Evolutionary conservation across 2,113 vertebrate species (phyloP).

Genomic region (Mustela lutreola): DNA sequence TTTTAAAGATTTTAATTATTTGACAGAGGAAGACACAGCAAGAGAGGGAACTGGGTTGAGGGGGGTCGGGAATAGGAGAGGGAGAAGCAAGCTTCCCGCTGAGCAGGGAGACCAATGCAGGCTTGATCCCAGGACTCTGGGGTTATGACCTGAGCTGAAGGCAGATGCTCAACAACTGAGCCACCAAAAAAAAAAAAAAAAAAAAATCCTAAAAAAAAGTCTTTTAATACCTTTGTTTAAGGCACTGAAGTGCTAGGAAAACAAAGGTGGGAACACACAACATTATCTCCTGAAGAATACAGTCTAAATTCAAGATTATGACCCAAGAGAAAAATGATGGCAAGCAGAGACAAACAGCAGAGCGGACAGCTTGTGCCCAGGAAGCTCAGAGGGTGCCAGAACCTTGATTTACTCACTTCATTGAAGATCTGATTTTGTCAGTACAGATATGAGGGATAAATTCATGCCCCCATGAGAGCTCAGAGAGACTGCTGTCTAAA

Average conservation of each 20-base stretch:
- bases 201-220: not conserved
- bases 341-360: not conserved
- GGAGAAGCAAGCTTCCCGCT: not conserved
- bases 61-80: not conserved
- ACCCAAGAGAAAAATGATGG: not conserved
- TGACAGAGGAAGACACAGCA: too few species aligned
- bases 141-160: not conserved
- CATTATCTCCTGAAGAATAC: not conserved
- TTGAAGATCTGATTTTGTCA: constrained; percentile 33
- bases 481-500: not conserved
- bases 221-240: not conserved
- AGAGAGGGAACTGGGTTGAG: too few species aligned
- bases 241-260: not conserved
- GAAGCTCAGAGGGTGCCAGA: not conserved
- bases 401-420: not conserved
- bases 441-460: not conserved
- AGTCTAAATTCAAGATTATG: not conserved
- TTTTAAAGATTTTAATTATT: too few species aligned
- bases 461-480: not conserved
- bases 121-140: not conserved
- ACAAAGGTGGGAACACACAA: not conserved
- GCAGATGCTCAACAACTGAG: not conserved
- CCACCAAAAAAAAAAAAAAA: not conserved
- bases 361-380: not conserved
- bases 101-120: not conserved